Percentiles rank a stretch among this genome's conserved stretches.
Evolutionary conservation across 2,888 invertebrate genomes (phyloP).

Genomic region (Mayetiola destructor): DNA sequence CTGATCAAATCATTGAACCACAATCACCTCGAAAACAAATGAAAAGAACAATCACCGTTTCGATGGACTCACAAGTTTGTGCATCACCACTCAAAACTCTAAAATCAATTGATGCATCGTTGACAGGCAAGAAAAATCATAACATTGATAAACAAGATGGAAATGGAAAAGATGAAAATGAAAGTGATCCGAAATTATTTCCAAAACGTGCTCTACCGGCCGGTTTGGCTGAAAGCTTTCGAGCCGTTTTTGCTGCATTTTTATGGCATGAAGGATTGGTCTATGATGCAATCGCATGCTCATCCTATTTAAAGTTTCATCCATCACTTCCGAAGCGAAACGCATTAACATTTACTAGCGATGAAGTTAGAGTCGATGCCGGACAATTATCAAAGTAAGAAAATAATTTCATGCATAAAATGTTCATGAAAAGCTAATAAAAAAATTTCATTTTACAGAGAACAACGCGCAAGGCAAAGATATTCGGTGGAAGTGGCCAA

Average conservation of each 20-base stretch:
- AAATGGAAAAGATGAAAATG: neutral
- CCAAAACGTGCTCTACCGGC: constrained; percentile 79
- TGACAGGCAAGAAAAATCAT: neutral
- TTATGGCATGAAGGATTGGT: constrained; percentile 96
- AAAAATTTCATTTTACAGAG: constrained; percentile 23
- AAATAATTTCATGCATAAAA: neutral
- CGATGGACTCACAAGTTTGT: constrained; percentile 1
- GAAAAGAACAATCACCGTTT: neutral
- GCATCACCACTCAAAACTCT: neutral
- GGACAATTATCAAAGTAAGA: constrained; percentile 21
- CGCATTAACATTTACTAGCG: constrained; percentile 55
- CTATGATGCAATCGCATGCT: constrained; percentile 95
- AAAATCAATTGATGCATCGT: neutral
- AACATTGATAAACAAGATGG: neutral
- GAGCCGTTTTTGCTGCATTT: constrained; percentile 93
- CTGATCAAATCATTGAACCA: neutral
- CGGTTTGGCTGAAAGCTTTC: constrained; percentile 76
- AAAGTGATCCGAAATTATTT: constrained; percentile 18
- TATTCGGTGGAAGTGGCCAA: constrained; percentile 78
- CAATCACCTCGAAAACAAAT: constrained; percentile 6
- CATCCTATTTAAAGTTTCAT: constrained; percentile 89
- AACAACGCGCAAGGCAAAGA: constrained; percentile 54
- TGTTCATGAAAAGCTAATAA: too few relatives aligned
- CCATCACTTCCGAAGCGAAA: constrained; percentile 70
- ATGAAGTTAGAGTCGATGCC: constrained; percentile 30